These are phyloP conservation scores for Megalurothrips usitatus DNA, from an alignment of 2,888 invertebrate genomes.

Conservation along the genomic window DNA sequence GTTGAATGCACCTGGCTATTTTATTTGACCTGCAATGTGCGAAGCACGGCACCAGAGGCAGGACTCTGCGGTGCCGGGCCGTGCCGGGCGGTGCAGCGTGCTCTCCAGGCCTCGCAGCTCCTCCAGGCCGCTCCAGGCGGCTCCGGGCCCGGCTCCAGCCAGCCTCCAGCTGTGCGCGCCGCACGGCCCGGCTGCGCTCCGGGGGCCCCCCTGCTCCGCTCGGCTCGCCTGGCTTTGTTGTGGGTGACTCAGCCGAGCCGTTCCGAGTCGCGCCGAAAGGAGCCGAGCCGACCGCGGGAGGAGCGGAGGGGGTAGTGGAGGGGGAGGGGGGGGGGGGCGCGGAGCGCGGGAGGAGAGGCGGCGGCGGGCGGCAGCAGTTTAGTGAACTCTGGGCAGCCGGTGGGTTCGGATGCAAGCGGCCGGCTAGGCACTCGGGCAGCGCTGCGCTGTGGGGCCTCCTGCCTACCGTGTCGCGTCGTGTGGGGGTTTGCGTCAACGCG, in stretches of 20 bases:
- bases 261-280: slow-evolving; percentile 11
- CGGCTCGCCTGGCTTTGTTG: slow-evolving; percentile 18
- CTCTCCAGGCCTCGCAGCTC: too few relatives aligned
- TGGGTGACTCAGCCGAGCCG: slow-evolving; percentile 23
- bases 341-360: background rate
- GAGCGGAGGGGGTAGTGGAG: background rate
- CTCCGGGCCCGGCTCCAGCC: background rate
- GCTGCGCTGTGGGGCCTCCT: background rate
- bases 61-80: background rate
- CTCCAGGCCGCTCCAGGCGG: background rate
- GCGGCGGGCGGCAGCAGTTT: background rate
- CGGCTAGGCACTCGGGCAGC: background rate
- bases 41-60: too few relatives aligned
- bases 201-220: slow-evolving; percentile 10
- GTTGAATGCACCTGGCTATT: slow-evolving; percentile 20
- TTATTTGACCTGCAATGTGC: background rate
- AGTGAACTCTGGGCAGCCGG: slow-evolving; percentile 7
- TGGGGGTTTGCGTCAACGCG: background rate
- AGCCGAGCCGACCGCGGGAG: background rate
- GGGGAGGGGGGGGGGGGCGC: background rate
- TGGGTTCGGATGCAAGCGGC: background rate
- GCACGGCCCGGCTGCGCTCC: background rate
- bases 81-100: background rate
- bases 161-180: background rate
- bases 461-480: slow-evolving; percentile 7